phyloP scores from a whole-genome alignment of 2,797 vertebrate species.

The Urophycis tenuis region DNA sequence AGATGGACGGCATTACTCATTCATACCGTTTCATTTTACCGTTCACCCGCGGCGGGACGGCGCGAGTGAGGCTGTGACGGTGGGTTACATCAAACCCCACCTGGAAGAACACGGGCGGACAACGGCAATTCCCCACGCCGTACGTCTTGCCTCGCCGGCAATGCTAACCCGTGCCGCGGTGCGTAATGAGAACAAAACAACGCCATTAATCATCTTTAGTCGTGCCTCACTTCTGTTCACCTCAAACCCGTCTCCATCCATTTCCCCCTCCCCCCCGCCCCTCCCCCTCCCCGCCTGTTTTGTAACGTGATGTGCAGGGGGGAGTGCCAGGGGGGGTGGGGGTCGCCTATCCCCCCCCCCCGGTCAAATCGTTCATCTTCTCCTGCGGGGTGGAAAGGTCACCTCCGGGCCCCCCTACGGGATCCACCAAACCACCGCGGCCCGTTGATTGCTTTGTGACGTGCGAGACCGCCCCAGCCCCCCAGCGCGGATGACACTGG shows the following conservation, averaged over 20 bases:
- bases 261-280: conserved; percentile 25
- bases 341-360: neutral
- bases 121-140: conserved; percentile 8
- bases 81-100: conserved; percentile 28
- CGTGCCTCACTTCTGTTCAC: conserved; percentile 1
- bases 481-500: too few relatives aligned
- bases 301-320: too few relatives aligned
- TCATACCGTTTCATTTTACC: conserved; percentile 43
- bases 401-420: neutral
- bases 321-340: too few relatives aligned
- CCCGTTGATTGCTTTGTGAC: neutral
- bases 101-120: conserved; percentile 27
- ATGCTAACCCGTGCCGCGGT: conserved; percentile 8
- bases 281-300: neutral
- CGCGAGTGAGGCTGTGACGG: conserved; percentile 52
- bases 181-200: conserved; percentile 22
- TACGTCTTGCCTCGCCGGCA: neutral
- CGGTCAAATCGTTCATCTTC: neutral
- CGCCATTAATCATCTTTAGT: conserved; percentile 26
- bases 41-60: conserved; percentile 54
- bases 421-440: neutral
- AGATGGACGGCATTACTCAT: conserved; percentile 54
- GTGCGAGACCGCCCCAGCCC: neutral
- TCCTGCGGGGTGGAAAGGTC: neutral
- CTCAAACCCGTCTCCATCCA: conserved; percentile 1